Conservation (phyloP, 2,113 vertebrate species). For the Phaethon lepturus region DNA sequence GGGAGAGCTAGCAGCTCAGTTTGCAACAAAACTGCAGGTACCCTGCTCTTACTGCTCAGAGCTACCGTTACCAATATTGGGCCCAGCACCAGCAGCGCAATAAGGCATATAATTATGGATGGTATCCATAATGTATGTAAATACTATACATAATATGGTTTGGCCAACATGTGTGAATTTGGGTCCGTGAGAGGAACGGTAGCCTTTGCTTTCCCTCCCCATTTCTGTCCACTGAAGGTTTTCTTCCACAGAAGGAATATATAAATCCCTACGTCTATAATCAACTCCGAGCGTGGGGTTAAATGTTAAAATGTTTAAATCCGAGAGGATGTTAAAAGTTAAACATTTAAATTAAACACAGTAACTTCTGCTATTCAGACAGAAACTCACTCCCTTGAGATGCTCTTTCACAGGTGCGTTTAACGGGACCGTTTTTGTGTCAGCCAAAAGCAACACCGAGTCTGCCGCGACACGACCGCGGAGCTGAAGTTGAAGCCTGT, state of each 20-base stretch:
- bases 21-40: not conserved
- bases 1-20: not conserved
- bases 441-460: not conserved
- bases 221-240: not conserved
- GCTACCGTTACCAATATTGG: not conserved
- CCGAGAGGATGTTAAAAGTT: not conserved
- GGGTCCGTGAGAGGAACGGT: not conserved
- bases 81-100: not conserved
- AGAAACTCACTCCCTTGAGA: not conserved
- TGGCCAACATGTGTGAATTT: not conserved
- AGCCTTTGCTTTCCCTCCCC: not conserved
- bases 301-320: no score
- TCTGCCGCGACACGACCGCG: rapidly evolving
- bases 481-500: not conserved
- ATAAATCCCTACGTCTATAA: not conserved
- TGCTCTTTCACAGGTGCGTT: not conserved
- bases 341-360: not conserved
- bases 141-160: rapidly evolving
- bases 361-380: not conserved
- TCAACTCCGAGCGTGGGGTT: not conserved
- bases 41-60: not conserved
- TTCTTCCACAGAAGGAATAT: not conserved
- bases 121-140: not conserved
- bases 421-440: not conserved
- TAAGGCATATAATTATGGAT: not conserved